A percentile compares a stretch with the other conserved stretches of the same genome.
phyloP scores from a whole-genome alignment of 2,888 invertebrate genomes.

The Linyphia triangularis region DNA sequence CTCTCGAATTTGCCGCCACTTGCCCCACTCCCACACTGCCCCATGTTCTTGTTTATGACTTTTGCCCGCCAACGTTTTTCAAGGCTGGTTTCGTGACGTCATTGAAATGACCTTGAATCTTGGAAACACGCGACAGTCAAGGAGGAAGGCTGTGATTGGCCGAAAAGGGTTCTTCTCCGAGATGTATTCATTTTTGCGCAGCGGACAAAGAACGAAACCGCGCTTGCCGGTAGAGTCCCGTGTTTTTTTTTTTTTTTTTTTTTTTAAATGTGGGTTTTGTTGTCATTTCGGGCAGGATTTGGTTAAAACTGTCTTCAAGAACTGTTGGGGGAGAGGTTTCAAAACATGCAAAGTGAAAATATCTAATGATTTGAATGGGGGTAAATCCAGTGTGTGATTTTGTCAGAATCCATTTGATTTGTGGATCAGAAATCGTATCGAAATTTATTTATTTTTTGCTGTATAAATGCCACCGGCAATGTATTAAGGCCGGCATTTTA shows the following conservation, averaged over 20 bases:
- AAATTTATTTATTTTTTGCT: too few relatives aligned
- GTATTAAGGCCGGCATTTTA: too few relatives aligned
- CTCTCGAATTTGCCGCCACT: background rate
- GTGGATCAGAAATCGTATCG: too few relatives aligned
- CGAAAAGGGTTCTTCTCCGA: slow-evolving; percentile 5
- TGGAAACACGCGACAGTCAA: slow-evolving; percentile 19
- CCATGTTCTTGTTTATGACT: slow-evolving; percentile 73
- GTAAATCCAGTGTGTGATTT: too few relatives aligned
- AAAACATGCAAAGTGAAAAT: too few relatives aligned
- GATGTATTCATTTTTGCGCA: slow-evolving; percentile 32
- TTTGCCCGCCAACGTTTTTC: slow-evolving; percentile 68
- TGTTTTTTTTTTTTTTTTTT: background rate
- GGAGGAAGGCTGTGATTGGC: slow-evolving; percentile 37
- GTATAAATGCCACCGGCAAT: too few relatives aligned
- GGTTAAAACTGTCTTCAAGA: too few relatives aligned
- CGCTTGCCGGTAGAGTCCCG: background rate
- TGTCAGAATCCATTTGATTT: too few relatives aligned
- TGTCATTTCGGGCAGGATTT: background rate
- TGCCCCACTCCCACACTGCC: slow-evolving; percentile 47
- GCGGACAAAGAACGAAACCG: slow-evolving; percentile 2
- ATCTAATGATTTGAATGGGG: too few relatives aligned
- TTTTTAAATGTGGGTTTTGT: background rate
- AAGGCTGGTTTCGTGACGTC: slow-evolving; percentile 73
- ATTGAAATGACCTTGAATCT: slow-evolving; percentile 69
- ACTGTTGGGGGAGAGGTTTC: too few relatives aligned